Percentiles rank a stretch among this genome's conserved stretches.
Conservation (phyloP, 92 coral and sea anemone species). For the Epizoanthus ramosus region DNA sequence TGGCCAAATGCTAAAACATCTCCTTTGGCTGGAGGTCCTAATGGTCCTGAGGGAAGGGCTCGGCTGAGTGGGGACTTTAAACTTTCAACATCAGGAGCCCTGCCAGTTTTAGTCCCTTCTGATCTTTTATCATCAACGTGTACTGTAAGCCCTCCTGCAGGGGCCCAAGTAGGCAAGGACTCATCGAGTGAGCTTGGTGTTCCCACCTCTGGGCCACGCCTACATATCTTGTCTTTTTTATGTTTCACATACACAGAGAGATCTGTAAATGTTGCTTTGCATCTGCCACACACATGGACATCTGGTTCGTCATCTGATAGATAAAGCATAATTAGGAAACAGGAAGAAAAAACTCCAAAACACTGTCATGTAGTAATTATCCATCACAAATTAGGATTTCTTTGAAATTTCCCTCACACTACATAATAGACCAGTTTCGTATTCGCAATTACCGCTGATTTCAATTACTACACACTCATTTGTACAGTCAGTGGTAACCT, state of each 20-base stretch:
- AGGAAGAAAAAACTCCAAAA: too few species aligned
- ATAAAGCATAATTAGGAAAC: not conserved
- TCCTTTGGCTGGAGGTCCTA: conserved; percentile 22
- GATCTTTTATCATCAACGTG: conserved; percentile 1
- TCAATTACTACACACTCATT: too few species aligned
- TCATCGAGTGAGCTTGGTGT: not conserved
- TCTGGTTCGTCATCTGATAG: conserved; percentile 86
- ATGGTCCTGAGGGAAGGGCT: conserved; percentile 16
- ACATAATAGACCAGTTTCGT: too few species aligned
- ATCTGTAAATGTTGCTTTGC: conserved; percentile 82
- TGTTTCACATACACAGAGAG: conserved; percentile 81
- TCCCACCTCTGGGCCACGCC: conserved; percentile 10
- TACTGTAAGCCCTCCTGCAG: not conserved
- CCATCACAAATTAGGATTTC: too few species aligned
- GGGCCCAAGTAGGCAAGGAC: not conserved
- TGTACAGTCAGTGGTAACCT: too few species aligned
- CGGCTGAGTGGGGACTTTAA: conserved; percentile 31
- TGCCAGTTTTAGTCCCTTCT: not conserved
- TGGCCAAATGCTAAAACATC: not conserved
- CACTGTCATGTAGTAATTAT: too few species aligned
- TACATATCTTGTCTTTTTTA: conserved; percentile 70
- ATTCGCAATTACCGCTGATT: too few species aligned
- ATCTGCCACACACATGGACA: conserved; percentile 94
- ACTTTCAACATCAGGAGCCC: not conserved
- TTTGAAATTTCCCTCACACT: too few species aligned